A percentile compares a stretch with the other conserved stretches of the same genome.
Conservation (phyloP, 2,888 invertebrate species). For the Temnothorax ravouxi region DNA sequence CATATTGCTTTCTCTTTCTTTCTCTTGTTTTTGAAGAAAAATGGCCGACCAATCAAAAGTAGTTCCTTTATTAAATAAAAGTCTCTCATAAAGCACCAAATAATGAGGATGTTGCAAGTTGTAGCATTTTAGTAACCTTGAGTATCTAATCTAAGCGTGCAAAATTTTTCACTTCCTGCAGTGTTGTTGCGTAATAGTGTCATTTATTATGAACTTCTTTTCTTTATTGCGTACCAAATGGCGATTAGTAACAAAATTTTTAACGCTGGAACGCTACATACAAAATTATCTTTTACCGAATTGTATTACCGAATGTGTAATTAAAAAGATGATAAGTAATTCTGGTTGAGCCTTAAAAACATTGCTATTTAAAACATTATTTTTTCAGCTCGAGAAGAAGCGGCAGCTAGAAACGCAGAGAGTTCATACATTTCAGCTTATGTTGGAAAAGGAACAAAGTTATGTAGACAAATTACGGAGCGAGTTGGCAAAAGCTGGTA, state of each 20-base stretch:
- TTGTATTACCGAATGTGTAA: background rate
- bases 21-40: too few species aligned
- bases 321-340: background rate
- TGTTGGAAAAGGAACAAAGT: constrained; percentile 95
- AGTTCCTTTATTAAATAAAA: too few species aligned
- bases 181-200: background rate
- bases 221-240: background rate
- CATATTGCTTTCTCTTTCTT: too few species aligned
- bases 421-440: constrained; percentile 94
- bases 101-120: too few species aligned
- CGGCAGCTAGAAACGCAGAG: constrained; percentile 94
- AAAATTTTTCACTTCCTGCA: background rate
- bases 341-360: background rate
- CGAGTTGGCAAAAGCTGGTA: constrained; percentile 87
- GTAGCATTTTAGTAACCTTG: too few species aligned
- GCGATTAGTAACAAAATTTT: background rate
- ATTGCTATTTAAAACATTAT: too few species aligned
- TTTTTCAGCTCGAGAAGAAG: constrained; percentile 94
- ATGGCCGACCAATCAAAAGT: too few species aligned
- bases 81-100: too few species aligned
- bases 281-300: background rate
- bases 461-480: constrained; percentile 93
- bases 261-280: background rate
- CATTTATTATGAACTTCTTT: background rate
- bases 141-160: too few species aligned